Evolutionary conservation across 2,888 invertebrate genomes (phyloP).

Genomic region (Laothoe populi): DNA sequence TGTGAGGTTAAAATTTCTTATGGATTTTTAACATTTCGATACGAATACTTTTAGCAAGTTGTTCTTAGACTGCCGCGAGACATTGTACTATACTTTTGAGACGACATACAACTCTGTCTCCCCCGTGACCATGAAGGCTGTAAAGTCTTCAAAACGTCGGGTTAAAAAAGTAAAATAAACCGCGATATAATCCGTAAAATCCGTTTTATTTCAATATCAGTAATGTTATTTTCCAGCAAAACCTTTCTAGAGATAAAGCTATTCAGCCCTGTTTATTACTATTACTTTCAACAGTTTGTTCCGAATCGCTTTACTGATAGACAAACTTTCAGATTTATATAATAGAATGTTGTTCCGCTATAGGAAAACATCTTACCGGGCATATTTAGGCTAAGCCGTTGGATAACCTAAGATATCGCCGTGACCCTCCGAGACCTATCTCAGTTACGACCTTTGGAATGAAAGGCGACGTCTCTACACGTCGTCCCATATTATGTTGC

Average conservation of each 20-base stretch:
- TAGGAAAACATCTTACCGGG: constrained; percentile 6
- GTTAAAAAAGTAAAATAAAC: no score
- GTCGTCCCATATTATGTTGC: background rate
- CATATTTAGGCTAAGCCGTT: constrained; percentile 1
- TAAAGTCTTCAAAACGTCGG: no score
- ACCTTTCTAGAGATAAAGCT: background rate
- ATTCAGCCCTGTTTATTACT: background rate
- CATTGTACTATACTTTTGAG: no score
- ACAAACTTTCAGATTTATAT: constrained; percentile 5
- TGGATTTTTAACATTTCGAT: no score
- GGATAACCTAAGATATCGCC: constrained; percentile 7
- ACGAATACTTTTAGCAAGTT: no score
- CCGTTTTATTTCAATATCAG: no score
- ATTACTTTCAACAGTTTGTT: background rate
- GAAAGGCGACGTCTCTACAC: background rate
- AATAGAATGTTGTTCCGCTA: constrained; percentile 2
- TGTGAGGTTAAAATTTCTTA: no score
- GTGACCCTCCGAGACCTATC: background rate
- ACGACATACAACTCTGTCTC: no score
- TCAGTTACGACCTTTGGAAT: constrained; percentile 10
- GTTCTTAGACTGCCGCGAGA: no score
- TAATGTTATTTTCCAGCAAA: background rate
- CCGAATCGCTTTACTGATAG: background rate
- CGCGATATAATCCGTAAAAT: no score
- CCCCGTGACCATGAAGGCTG: no score